These are phyloP conservation scores for Enoplosus armatus DNA, from an alignment of 2,797 vertebrate species.

Conservation along the genomic window DNA sequence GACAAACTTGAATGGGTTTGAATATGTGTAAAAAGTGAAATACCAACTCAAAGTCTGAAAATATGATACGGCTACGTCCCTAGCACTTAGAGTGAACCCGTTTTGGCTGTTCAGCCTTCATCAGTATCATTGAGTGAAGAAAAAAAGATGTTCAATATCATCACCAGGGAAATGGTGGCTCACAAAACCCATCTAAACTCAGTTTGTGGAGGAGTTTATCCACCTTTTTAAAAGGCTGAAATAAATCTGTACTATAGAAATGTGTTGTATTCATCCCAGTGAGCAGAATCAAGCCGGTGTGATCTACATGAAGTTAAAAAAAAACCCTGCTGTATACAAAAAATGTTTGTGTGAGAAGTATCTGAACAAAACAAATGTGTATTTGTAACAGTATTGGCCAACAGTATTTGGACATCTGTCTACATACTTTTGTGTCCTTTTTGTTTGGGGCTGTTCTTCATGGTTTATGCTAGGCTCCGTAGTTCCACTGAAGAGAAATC, in stretches of 20 bases:
- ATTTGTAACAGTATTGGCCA: too few relatives aligned
- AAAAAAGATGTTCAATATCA: constrained; percentile 18
- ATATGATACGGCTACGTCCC: constrained; percentile 23
- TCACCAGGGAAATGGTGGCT: neutral
- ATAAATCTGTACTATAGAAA: neutral
- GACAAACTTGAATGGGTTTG: constrained; percentile 43
- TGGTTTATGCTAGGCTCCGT: too few relatives aligned
- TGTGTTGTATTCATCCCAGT: constrained; percentile 5
- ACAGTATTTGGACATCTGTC: neutral
- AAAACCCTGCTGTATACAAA: neutral
- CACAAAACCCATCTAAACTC: constrained; percentile 4
- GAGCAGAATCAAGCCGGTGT: neutral
- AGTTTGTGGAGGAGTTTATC: constrained; percentile 9
- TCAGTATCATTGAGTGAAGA: constrained; percentile 32
- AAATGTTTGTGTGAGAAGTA: neutral
- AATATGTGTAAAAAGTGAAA: constrained; percentile 37
- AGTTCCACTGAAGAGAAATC: neutral
- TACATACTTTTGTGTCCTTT: neutral
- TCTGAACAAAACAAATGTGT: too few relatives aligned
- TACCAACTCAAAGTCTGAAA: constrained; percentile 27
- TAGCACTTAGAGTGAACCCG: constrained; percentile 20
- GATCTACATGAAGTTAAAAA: neutral
- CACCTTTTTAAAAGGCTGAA: constrained; percentile 1
- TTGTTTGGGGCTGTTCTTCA: neutral
- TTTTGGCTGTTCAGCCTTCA: constrained; percentile 9